Evolutionary conservation across 1,140 invertebrate genomes (phyloP).

Genomic region (Hirudo medicinalis): DNA sequence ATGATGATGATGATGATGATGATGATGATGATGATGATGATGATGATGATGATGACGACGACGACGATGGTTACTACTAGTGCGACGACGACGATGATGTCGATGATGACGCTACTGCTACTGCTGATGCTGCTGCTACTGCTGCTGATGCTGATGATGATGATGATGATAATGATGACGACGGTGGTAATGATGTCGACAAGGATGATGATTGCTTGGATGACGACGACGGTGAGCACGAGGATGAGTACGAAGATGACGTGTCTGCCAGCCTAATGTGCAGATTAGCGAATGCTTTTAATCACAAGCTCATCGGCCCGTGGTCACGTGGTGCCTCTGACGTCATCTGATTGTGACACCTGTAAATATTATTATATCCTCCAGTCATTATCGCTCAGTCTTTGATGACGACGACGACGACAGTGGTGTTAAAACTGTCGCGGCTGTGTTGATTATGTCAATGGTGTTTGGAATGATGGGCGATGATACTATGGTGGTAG

Average conservation of each 20-base stretch:
- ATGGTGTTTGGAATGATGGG: too few species aligned
- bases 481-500: too few species aligned
- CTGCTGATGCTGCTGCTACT: not conserved
- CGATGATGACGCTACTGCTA: not conserved
- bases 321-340: too few species aligned
- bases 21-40: conserved; percentile 5
- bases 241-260: not conserved
- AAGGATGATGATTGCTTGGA: not conserved
- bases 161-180: not conserved
- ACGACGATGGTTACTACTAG: too few species aligned
- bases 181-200: not conserved
- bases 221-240: not conserved
- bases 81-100: conserved; percentile 1
- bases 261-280: not conserved
- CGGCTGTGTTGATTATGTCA: too few species aligned
- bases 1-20: conserved; percentile 8
- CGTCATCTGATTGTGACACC: too few species aligned
- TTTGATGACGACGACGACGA: too few species aligned
- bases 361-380: too few species aligned
- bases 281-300: too few species aligned
- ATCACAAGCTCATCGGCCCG: too few species aligned
- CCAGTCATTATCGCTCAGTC: too few species aligned
- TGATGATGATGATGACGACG: not conserved
- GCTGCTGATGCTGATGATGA: not conserved
- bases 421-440: too few species aligned